Evolutionary conservation across 2,888 invertebrate genomes (phyloP).

Genomic region (Vesta saturnalis): DNA sequence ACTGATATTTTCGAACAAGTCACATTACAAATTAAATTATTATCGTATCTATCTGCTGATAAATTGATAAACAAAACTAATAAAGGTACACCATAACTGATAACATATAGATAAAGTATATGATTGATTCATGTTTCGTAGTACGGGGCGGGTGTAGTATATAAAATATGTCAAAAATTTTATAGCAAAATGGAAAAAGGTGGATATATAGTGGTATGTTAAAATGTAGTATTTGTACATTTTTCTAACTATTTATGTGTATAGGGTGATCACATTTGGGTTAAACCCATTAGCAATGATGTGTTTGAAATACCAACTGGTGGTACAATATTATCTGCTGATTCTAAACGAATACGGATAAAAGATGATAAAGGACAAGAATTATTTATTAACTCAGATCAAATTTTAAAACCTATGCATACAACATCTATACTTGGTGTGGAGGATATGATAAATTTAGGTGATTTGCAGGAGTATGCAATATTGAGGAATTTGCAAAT

Average conservation of each 20-base stretch:
- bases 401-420: constrained; percentile 79
- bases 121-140: too few relatives aligned
- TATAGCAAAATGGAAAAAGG: constrained; percentile 13
- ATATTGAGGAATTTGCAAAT: constrained; percentile 91
- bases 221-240: background rate
- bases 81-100: too few relatives aligned
- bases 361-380: constrained; percentile 87
- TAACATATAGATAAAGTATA: too few relatives aligned
- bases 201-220: background rate
- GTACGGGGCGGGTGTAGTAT: too few relatives aligned
- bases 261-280: constrained; percentile 91
- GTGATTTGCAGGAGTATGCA: constrained; percentile 94
- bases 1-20: too few relatives aligned
- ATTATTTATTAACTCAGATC: constrained; percentile 67
- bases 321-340: constrained; percentile 81
- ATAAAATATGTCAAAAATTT: too few relatives aligned
- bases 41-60: too few relatives aligned
- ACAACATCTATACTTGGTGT: constrained; percentile 82
- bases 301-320: constrained; percentile 90
- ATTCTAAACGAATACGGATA: constrained; percentile 80
- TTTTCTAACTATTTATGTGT: background rate
- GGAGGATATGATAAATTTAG: constrained; percentile 95
- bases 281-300: constrained; percentile 74
- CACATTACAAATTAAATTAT: too few relatives aligned
- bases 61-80: too few relatives aligned